Evolutionary conservation across 2,888 invertebrate species (phyloP).

Genomic region (Tetramorium bicarinatum): DNA sequence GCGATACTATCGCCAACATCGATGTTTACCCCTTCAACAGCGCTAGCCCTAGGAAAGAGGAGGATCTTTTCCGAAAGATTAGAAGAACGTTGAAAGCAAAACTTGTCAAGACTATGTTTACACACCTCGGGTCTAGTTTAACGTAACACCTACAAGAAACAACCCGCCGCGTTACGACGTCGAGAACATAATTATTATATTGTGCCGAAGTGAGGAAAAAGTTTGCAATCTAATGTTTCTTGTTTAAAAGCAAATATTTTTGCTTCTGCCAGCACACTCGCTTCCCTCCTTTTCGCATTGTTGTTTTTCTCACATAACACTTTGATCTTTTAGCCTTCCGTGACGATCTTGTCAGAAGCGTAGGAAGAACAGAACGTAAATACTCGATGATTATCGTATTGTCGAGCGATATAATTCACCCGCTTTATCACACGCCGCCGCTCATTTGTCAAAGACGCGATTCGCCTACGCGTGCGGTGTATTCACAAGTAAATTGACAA

Average conservation of each 20-base stretch:
- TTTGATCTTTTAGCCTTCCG: neutral
- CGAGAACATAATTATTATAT: constrained; percentile 22
- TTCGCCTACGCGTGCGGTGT: constrained; percentile 2
- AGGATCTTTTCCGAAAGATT: constrained; percentile 36
- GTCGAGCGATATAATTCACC: constrained; percentile 26
- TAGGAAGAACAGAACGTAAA: neutral
- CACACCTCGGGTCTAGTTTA: constrained; percentile 5
- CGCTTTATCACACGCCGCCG: constrained; percentile 21
- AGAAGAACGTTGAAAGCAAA: constrained; percentile 41
- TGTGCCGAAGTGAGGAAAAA: neutral
- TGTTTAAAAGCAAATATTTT: constrained; percentile 25
- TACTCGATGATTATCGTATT: constrained; percentile 21
- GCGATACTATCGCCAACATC: constrained; percentile 41
- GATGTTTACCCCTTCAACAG: constrained; percentile 42
- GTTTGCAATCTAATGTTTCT: neutral
- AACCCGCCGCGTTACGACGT: neutral
- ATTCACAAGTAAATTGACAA: constrained; percentile 58
- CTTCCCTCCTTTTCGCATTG: neutral
- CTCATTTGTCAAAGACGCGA: constrained; percentile 43
- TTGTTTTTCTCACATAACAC: constrained; percentile 17
- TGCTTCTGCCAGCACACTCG: constrained; percentile 46
- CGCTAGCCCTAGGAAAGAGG: constrained; percentile 19
- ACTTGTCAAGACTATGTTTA: constrained; percentile 48
- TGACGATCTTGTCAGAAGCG: constrained; percentile 23
- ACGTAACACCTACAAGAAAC: neutral